Evolutionary conservation across 2,797 vertebrate species (phyloP), one percentile per base, ranked within the genome.

Genomic region (Sebastes baramenuke): DNA sequence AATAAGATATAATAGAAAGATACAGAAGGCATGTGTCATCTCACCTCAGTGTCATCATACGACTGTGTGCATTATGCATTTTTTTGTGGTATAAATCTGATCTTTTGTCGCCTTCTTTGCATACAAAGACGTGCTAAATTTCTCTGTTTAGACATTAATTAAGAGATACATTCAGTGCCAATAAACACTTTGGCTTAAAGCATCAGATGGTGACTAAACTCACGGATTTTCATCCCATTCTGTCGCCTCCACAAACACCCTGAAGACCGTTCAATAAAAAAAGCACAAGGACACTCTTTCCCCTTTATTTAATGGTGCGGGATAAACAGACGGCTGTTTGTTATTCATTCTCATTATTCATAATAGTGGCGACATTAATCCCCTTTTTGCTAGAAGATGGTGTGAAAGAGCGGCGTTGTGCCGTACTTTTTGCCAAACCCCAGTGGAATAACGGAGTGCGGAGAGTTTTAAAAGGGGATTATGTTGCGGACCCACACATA

Each of bases 271-370:
- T 81, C 70, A 80, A 65, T 60, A 46, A 66, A 65, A 65, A 65
- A 80, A 79, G 29, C 78, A 83, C 77, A 82, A 83, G 85, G 82
- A 86, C 56, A 81, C 83, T 74, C 82, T 84, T 82, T 88, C 46
- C 81, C 46, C 81, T 88, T 83, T 75, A 76, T 75, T 87, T 75
- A 80, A 88, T 72, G 10, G 29, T 75, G 83, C 8, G 68, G 85
- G 86, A 90, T 94, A 92, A 94, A 94, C 83, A 86, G 86, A 73
- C 66, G 77, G n/a, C 88, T 91, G 90, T 75, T 92, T 92, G 75
- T 84, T 92, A 92, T 93, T 94, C 93, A 92, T 92, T 90, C 89
- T 84, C 77, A 89, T 91, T 88, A 82, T 90, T 91, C 88, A 93
- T 91, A 88, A 93, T 86, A 59, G 83, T 54, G 82, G 61, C 25